Conservation (phyloP, 2,888 invertebrate species). For the Rhamphomyia laevipes region DNA sequence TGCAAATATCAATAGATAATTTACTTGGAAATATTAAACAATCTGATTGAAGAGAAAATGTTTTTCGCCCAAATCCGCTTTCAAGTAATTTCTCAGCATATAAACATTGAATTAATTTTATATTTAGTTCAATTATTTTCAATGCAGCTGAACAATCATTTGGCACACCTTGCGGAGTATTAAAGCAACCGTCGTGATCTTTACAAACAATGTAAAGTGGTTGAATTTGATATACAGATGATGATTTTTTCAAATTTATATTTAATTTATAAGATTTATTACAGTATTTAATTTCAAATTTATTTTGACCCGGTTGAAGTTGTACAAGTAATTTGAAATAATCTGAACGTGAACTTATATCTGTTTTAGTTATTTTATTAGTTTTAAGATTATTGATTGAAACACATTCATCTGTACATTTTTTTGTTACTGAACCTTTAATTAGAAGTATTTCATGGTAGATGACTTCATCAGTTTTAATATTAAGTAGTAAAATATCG, state of each 20-base stretch:
- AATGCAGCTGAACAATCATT: conserved; percentile 53
- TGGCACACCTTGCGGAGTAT: conserved; percentile 39
- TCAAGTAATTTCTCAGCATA: conserved; percentile 79
- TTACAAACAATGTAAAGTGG: conserved; percentile 76
- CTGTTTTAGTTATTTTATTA: conserved; percentile 2
- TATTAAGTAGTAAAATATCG: conserved; percentile 23
- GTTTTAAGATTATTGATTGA: conserved; percentile 2
- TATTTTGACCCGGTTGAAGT: conserved; percentile 13
- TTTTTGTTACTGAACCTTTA: conserved; percentile 25
- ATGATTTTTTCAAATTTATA: conserved; percentile 14
- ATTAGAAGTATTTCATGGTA: conserved; percentile 28
- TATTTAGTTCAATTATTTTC: conserved; percentile 60
- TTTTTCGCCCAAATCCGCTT: conserved; percentile 58
- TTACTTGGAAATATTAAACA: conserved; percentile 65
- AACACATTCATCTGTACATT: conserved; percentile 14
- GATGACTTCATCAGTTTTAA: conserved; percentile 24
- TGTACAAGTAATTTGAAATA: conserved; percentile 30
- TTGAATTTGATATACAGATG: conserved; percentile 20
- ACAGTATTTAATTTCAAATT: conserved; percentile 7
- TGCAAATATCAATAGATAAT: conserved; percentile 56
- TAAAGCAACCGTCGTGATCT: conserved; percentile 68
- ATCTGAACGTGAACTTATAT: conserved; percentile 19
- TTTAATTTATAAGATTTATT: background rate
- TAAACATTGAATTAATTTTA: conserved; percentile 72
- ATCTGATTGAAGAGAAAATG: conserved; percentile 66